phyloP scores from a whole-genome alignment of 2,888 invertebrate genomes.

The Drosophila austrosaltans region DNA sequence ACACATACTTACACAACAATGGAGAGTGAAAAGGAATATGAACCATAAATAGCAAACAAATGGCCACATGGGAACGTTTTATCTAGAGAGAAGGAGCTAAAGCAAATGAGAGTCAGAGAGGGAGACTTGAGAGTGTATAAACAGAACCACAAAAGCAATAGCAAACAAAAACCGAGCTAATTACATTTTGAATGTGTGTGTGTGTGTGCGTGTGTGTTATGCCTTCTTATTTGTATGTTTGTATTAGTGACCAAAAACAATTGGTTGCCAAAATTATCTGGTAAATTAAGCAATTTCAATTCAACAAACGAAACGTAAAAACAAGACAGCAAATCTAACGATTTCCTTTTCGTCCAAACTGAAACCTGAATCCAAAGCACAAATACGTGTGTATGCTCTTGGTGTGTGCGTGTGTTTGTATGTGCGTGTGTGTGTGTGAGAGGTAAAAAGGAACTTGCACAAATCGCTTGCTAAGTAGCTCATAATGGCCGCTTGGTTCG shows the following conservation, averaged over 20 bases:
- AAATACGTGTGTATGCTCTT: neutral
- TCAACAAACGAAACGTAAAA: constrained; percentile 52
- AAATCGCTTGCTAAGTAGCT: constrained; percentile 57
- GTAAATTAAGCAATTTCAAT: constrained; percentile 79
- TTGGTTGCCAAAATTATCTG: constrained; percentile 67
- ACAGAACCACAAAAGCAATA: constrained; percentile 45
- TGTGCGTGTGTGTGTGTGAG: constrained; percentile 19
- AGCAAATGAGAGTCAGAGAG: constrained; percentile 6
- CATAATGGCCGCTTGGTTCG: constrained; percentile 50
- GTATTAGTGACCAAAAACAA: constrained; percentile 44
- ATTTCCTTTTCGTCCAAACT: constrained; percentile 18
- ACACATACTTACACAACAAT: constrained; percentile 29
- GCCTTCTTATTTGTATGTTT: constrained; percentile 4
- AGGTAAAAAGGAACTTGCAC: constrained; percentile 38
- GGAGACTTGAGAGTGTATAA: constrained; percentile 24
- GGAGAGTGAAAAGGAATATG: constrained; percentile 32
- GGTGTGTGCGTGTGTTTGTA: constrained; percentile 13
- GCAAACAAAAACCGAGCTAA: constrained; percentile 58
- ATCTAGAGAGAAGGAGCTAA: neutral
- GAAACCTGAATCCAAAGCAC: constrained; percentile 26
- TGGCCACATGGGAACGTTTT: constrained; percentile 32
- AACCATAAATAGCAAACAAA: constrained; percentile 56
- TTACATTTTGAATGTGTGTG: constrained; percentile 43
- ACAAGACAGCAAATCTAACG: constrained; percentile 27
- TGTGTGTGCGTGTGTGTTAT: constrained; percentile 10